Conservation (phyloP, 23 tunicate species). For the Diplosoma virens region DNA sequence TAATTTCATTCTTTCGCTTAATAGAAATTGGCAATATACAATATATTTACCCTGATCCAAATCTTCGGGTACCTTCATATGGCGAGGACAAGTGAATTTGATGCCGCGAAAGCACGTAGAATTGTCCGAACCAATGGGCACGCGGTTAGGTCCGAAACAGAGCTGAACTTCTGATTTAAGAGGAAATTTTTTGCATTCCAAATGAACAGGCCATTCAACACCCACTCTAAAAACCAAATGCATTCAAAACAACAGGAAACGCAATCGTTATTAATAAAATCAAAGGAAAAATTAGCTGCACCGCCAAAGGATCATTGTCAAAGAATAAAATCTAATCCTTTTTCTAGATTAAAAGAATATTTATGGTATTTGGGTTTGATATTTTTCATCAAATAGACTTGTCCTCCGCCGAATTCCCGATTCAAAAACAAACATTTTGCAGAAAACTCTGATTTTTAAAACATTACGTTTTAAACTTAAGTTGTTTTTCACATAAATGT, state of each 20-base stretch:
- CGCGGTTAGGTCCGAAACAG: constrained; percentile 53
- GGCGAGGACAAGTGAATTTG: constrained; percentile 48
- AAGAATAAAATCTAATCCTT: too few species aligned
- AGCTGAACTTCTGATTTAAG: constrained; percentile 16
- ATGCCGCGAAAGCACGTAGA: not conserved
- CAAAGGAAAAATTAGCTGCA: not conserved
- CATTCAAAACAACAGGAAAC: not conserved
- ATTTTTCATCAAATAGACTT: too few species aligned
- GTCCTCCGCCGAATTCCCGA: too few species aligned
- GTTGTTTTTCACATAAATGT: too few species aligned
- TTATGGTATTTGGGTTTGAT: too few species aligned
- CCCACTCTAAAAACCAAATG: constrained; percentile 30
- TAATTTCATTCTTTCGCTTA: too few species aligned
- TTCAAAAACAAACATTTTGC: too few species aligned
- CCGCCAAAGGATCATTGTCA: not conserved
- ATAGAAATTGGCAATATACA: too few species aligned
- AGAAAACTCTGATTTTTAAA: too few species aligned
- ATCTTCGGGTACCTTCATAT: constrained; percentile 58
- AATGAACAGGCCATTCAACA: constrained; percentile 50
- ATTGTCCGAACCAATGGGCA: not conserved
- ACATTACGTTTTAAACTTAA: too few species aligned
- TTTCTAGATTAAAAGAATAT: too few species aligned
- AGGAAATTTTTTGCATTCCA: constrained; percentile 62
- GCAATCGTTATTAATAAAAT: not conserved
- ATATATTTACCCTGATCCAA: constrained; percentile 37